phyloP scores from a whole-genome alignment of 2,888 invertebrate genomes.

The Spodoptera exigua region DNA sequence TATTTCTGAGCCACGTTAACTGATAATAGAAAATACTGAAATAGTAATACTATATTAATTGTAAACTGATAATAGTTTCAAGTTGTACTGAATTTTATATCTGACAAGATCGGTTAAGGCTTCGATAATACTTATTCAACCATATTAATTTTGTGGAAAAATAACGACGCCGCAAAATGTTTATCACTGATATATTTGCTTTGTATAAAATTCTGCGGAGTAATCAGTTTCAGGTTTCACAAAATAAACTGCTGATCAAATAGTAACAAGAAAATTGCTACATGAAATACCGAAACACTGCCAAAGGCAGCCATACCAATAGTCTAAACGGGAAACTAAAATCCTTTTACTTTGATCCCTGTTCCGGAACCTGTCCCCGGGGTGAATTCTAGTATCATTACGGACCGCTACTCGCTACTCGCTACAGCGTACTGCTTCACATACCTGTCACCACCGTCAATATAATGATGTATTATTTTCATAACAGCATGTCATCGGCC shows the following conservation, averaged over 20 bases:
- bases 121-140: no score
- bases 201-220: no score
- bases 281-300: conserved; percentile 11
- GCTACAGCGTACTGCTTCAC: conserved; percentile 20
- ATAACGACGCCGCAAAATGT: no score
- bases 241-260: no score
- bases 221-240: no score
- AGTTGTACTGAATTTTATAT: no score
- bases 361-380: conserved; percentile 25
- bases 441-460: conserved; percentile 19
- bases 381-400: conserved; percentile 34
- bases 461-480: conserved; percentile 26
- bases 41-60: no score
- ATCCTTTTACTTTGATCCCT: conserved; percentile 33
- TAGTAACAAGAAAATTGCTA: neutral
- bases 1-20: conserved; percentile 10
- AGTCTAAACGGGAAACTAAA: conserved; percentile 12
- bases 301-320: conserved; percentile 18
- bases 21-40: conserved; percentile 12
- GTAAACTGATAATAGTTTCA: no score
- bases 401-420: conserved; percentile 10
- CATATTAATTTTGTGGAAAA: no score
- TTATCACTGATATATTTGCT: no score
- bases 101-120: no score
- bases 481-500: conserved; percentile 12